Conservation (phyloP, 1,140 invertebrate species). For the Caenorhabditis elegans region WBcel235 BX284604.4:11478001-11478500, state of each 20-base stretch:
- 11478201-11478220: constrained; percentile 96
- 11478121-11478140: constrained; percentile 90
- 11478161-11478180: constrained; percentile 73
- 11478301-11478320: constrained; percentile 88
- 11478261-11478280: constrained; percentile 96
- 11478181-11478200: constrained; percentile 90
- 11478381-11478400: constrained; percentile 97
- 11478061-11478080: constrained; percentile 36
- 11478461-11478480: constrained; percentile 96
- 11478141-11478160: constrained; percentile 87
- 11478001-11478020: too few species aligned
- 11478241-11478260: constrained; percentile 88
- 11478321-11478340: constrained; percentile 89
- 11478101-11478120: constrained; percentile 94
- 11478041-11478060: too few species aligned
- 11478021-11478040: too few species aligned
- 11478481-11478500: constrained; percentile 78
- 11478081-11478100: constrained; percentile 73
- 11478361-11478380: constrained; percentile 84
- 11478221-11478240: constrained; percentile 96
- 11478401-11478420: constrained; percentile 99
- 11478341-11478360: constrained; percentile 84
- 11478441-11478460: constrained; percentile 96
- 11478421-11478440: constrained; percentile 93
- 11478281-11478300: constrained; percentile 83